Evolutionary conservation across 2,888 invertebrate genomes (phyloP).

Genomic region (Tetanocera ferruginea): DNA sequence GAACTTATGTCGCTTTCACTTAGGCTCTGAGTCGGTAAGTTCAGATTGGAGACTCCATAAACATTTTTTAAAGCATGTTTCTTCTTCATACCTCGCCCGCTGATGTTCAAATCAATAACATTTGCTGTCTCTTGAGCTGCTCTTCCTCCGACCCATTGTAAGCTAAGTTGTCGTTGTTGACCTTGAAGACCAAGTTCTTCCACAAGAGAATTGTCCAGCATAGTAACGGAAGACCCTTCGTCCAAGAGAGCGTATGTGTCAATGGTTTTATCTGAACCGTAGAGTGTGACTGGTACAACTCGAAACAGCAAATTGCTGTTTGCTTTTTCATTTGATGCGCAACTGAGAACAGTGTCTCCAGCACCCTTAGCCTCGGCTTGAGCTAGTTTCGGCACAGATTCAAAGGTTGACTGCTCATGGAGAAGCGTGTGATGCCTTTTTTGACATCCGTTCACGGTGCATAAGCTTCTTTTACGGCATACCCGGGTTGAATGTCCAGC

Average conservation of each 20-base stretch:
- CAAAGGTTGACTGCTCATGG: not conserved
- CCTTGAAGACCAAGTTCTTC: not conserved
- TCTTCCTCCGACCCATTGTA: conserved; percentile 12
- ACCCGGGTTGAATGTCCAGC: conserved; percentile 24
- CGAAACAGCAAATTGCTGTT: conserved; percentile 28
- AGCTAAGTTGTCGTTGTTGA: not conserved
- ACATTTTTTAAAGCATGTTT: conserved; percentile 13
- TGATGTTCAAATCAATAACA: conserved; percentile 8
- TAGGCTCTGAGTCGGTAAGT: conserved; percentile 14
- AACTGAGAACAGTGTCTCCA: conserved; percentile 23
- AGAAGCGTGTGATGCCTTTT: conserved; percentile 29
- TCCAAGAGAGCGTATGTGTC: conserved; percentile 26
- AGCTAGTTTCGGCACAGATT: not conserved
- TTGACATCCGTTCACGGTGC: not conserved
- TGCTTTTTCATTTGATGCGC: not conserved
- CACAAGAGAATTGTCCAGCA: not conserved
- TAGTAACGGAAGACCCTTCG: conserved; percentile 8
- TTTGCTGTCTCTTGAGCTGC: not conserved
- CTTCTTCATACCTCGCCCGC: not conserved
- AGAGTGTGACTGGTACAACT: conserved; percentile 29
- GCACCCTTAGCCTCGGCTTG: not conserved
- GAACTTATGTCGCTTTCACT: not conserved
- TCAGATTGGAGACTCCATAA: conserved; percentile 9
- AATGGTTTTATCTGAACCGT: conserved; percentile 19
- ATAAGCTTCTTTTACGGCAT: not conserved